phyloP scores from a whole-genome alignment of 2,888 invertebrate genomes.

The Trachelus stipa region DNA sequence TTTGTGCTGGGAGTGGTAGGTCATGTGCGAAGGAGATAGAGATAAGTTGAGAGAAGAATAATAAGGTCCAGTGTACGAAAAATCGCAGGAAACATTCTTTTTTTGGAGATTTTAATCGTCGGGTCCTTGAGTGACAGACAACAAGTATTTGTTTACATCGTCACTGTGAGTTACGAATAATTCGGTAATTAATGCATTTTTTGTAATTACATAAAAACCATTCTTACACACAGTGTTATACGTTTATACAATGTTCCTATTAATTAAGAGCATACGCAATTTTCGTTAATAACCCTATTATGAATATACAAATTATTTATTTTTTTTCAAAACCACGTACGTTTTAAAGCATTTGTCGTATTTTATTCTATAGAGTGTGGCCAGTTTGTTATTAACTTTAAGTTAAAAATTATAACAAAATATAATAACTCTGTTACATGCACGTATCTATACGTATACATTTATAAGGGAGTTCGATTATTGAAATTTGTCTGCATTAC shows the following conservation, averaged over 20 bases:
- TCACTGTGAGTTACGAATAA: not conserved
- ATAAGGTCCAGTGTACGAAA: too few relatives aligned
- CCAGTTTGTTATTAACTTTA: not conserved
- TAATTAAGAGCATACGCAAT: not conserved
- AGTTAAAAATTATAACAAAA: not conserved
- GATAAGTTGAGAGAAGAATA: too few relatives aligned
- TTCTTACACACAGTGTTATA: not conserved
- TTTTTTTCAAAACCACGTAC: not conserved
- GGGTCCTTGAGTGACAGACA: too few relatives aligned
- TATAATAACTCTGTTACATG: not conserved
- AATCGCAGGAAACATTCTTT: too few relatives aligned
- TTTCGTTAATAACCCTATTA: not conserved
- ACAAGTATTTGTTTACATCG: not conserved
- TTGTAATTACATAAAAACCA: not conserved
- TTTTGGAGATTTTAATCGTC: too few relatives aligned
- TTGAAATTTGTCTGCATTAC: not conserved
- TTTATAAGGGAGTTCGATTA: not conserved
- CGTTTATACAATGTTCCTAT: too few relatives aligned
- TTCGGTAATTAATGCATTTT: not conserved
- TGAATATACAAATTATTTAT: not conserved
- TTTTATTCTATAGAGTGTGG: not conserved
- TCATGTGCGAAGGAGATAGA: too few relatives aligned
- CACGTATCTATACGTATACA: not conserved
- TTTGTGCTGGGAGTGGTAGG: too few relatives aligned
- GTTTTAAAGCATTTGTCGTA: not conserved